phyloP scores from a whole-genome alignment of 2,113 vertebrate species.

The Daphoenositta chrysoptera region DNA sequence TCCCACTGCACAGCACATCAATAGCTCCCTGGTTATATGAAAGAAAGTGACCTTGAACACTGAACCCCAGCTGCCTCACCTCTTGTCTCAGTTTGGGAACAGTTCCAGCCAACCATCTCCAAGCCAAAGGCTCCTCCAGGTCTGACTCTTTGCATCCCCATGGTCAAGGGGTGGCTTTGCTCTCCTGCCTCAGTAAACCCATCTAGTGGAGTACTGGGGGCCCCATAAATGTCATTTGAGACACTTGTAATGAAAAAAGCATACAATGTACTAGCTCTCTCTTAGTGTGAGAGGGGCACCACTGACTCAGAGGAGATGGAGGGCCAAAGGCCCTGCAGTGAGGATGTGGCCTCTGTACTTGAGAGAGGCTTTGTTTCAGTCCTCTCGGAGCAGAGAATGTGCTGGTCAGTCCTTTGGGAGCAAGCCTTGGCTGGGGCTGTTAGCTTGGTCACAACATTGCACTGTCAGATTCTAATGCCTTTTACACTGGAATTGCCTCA shows the following conservation, averaged over 20 bases:
- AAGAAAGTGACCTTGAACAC: background rate
- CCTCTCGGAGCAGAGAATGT: background rate
- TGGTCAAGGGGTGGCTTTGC: background rate
- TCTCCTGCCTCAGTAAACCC: background rate
- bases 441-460: background rate
- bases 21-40: background rate
- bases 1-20: background rate
- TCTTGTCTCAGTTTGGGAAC: background rate
- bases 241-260: background rate
- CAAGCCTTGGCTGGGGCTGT: background rate
- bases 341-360: background rate
- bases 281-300: background rate
- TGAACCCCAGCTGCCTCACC: background rate
- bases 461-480: background rate
- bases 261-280: rapidly evolving
- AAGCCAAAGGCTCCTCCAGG: background rate
- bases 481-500: background rate
- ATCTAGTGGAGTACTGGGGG: background rate
- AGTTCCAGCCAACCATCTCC: background rate
- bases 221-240: background rate
- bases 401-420: background rate
- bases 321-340: background rate
- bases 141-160: background rate
- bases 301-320: background rate
- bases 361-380: background rate